Conservation (phyloP, 1,140 invertebrate species). For the Macrocentrus cingulum region DNA sequence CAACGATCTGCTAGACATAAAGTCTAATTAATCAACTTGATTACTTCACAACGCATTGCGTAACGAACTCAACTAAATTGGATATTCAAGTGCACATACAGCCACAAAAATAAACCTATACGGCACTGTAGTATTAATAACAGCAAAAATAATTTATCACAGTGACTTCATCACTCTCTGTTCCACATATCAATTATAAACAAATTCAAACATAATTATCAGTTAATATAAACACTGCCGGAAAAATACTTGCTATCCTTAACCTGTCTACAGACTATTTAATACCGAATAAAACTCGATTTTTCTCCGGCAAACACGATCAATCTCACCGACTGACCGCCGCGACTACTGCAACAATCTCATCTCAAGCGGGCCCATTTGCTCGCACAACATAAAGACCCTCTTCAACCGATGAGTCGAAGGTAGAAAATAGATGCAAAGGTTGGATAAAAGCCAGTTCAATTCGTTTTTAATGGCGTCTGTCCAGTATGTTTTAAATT, state of each 20-base stretch:
- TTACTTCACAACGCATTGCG: constrained; percentile 4
- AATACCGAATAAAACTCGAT: too few relatives aligned
- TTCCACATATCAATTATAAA: background rate
- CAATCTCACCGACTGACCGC: too few relatives aligned
- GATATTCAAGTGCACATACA: background rate
- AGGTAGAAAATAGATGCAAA: constrained; percentile 18
- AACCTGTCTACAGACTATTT: too few relatives aligned
- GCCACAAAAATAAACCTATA: too few relatives aligned
- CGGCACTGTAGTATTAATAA: too few relatives aligned
- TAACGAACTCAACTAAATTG: background rate
- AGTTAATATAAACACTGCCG: background rate
- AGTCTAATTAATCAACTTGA: background rate
- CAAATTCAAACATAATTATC: background rate
- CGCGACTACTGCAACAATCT: too few relatives aligned
- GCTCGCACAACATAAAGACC: constrained; percentile 3
- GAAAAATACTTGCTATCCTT: too few relatives aligned
- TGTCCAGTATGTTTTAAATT: background rate
- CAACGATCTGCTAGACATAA: background rate
- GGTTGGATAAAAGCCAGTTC: constrained; percentile 25
- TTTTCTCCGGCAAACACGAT: too few relatives aligned
- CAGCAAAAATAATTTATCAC: too few relatives aligned
- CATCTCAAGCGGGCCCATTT: too few relatives aligned
- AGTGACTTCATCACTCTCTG: too few relatives aligned
- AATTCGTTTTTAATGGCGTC: constrained; percentile 11
- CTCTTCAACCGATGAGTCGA: constrained; percentile 6